A percentile compares a stretch with the other conserved stretches of the same genome.
phyloP scores from a whole-genome alignment of 1,140 invertebrate genomes.

The Caenorhabditis latens region DNA sequence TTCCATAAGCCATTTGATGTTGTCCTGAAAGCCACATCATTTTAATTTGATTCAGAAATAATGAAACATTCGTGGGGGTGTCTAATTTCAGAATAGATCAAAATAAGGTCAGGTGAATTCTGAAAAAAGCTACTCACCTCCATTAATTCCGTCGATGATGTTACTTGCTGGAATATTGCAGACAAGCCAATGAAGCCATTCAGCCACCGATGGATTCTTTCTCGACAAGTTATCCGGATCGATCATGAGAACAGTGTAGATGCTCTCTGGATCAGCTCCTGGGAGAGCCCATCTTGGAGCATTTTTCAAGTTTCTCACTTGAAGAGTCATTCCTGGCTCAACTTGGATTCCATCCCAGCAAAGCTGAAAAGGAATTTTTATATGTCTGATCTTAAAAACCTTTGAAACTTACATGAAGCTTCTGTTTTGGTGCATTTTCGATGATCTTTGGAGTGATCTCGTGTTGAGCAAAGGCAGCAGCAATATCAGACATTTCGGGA shows the following conservation, averaged over 20 bases:
- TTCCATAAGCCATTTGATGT: conserved; percentile 77
- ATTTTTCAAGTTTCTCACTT: conserved; percentile 75
- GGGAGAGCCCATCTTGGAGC: conserved; percentile 75
- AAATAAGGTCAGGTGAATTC: conserved; percentile 31
- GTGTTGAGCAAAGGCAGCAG: conserved; percentile 70
- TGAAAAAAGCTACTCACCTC: conserved; percentile 62
- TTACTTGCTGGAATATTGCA: conserved; percentile 77
- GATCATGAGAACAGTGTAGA: conserved; percentile 77
- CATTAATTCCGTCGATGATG: conserved; percentile 75
- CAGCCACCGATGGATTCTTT: conserved; percentile 76
- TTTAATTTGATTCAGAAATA: background rate
- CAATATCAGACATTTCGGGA: conserved; percentile 72
- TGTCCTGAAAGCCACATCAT: conserved; percentile 66
- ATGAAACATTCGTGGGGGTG: background rate
- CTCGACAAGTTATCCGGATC: conserved; percentile 77
- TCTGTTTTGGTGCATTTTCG: conserved; percentile 71
- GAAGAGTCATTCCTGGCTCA: conserved; percentile 73
- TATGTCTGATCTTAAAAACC: background rate
- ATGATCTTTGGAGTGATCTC: conserved; percentile 75
- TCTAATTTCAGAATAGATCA: background rate
- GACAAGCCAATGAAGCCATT: conserved; percentile 77
- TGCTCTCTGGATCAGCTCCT: conserved; percentile 75
- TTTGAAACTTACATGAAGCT: conserved; percentile 70
- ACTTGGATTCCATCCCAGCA: conserved; percentile 76
- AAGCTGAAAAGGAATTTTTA: conserved; percentile 66